Conservation (phyloP, 2,888 invertebrate species). For the Elgonia sp. region DNA sequence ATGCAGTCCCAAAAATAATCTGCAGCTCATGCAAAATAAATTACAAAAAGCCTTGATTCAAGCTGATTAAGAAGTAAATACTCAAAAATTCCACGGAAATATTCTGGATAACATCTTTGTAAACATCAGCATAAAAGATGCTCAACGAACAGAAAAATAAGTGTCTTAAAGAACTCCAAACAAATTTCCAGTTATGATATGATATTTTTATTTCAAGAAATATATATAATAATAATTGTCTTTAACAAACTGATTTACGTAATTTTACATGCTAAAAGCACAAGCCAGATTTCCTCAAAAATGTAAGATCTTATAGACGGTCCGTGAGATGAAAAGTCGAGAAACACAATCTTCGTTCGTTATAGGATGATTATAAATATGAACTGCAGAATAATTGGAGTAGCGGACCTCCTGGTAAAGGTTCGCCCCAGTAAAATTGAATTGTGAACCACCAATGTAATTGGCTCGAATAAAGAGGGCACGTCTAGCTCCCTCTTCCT, state of each 20-base stretch:
- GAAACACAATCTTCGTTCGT: constrained; percentile 33
- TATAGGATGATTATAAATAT: constrained; percentile 66
- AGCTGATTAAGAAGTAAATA: constrained; percentile 10
- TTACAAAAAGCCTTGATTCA: constrained; percentile 6
- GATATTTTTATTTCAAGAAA: constrained; percentile 16
- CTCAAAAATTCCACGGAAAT: not conserved
- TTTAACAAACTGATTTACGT: constrained; percentile 16
- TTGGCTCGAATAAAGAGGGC: constrained; percentile 83
- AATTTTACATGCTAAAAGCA: constrained; percentile 5
- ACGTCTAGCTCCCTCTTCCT: constrained; percentile 66
- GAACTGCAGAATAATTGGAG: constrained; percentile 59
- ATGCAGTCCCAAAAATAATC: no score
- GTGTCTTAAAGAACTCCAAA: constrained; percentile 9
- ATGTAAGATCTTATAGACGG: constrained; percentile 27
- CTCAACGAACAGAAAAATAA: not conserved
- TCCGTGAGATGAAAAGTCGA: constrained; percentile 21
- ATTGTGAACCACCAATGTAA: constrained; percentile 83
- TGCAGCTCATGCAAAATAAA: not conserved
- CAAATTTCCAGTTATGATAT: not conserved
- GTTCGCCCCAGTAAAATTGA: constrained; percentile 80
- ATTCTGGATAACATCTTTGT: constrained; percentile 14
- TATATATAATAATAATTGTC: constrained; percentile 29
- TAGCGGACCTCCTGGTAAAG: constrained; percentile 16
- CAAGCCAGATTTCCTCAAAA: not conserved
- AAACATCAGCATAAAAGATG: constrained; percentile 1